Base-by-base conservation (phyloP, 2,888 invertebrate species). In the Tinea pellionella region DNA sequence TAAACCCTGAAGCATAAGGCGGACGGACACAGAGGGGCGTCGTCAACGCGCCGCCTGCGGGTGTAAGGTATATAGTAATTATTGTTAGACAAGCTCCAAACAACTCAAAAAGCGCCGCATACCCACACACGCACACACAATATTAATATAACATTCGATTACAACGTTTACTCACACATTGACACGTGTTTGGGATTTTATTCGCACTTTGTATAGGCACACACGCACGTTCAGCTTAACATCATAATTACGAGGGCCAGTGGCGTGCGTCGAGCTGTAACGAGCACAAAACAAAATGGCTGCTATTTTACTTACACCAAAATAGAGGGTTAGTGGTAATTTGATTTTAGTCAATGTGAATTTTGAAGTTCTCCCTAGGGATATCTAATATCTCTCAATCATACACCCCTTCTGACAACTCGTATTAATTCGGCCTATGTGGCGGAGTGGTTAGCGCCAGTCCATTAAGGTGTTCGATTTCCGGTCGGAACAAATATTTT, bases 211-310 rank as follows among this genome's bases (percentile, higher is more conserved):
- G 67, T 72, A 32, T 32, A 64, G 67, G 64, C 66, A 68, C 77
- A 76, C 65, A 65, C 63, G 64, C 60, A 61, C 62, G 63, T 64
- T 61, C 59, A 62, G 65, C 66, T 65, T 72, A 74, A 78, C 84
- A 79, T 81, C 78, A 80, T 86, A 86, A 87, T 87, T 85, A 87
- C 76, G 75, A 76, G 76, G 76, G 77, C 79, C 83, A 78, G 74
- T 80, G 83, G 85, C 86, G 83, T 80, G 85, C 82, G 84, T 78
- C 80, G 80, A 77, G 77, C 76, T 83, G 84, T 85, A 83, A 87
- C 85, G 79, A 81, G 84, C 80, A 75, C 79, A 77, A 57, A 81
- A 84, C 83, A 86, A 87, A 86, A 87, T 86, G 86, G 86, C 83
- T 72, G 77, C 75, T 77, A 77, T 80, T 79, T 80, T 80, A 78